Percentiles rank a stretch among this genome's conserved stretches.
These are phyloP conservation scores for Metaphire vulgaris DNA, from an alignment of 1,140 invertebrate species.

Conservation along the genomic window DNA sequence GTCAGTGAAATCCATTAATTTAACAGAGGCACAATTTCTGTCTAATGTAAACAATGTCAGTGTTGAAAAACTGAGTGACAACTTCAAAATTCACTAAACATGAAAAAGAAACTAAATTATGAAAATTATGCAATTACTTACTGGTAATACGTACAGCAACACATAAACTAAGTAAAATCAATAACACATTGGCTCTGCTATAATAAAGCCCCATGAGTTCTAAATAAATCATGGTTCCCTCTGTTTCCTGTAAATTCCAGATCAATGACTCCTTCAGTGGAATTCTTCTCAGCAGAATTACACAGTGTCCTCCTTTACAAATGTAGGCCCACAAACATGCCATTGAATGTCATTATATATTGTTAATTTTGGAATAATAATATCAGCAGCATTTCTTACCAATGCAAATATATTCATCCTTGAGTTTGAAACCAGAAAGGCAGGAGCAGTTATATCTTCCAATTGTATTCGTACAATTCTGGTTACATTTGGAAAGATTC, in stretches of 20 bases:
- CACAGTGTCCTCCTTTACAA: not conserved
- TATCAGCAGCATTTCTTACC: not conserved
- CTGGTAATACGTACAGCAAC: not conserved
- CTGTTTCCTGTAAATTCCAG: no score
- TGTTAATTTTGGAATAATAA: not conserved
- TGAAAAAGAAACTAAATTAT: not conserved
- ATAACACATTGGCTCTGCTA: no score
- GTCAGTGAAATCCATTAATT: not conserved
- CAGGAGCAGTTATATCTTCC: not conserved
- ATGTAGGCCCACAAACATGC: no score
- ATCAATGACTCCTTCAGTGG: no score
- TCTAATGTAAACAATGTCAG: no score
- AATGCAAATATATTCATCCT: not conserved
- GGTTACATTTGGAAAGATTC: constrained; percentile 5
- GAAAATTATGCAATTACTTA: not conserved
- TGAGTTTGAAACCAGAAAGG: not conserved
- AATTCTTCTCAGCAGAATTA: not conserved
- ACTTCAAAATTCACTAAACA: not conserved
- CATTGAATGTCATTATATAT: not conserved
- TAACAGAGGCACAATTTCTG: not conserved
- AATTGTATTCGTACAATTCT: not conserved
- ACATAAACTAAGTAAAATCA: no score
- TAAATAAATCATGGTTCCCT: not conserved
- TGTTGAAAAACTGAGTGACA: no score
- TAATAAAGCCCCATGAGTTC: no score